phyloP scores from a whole-genome alignment of 2,888 invertebrate genomes.

The Andrena praecox region DNA sequence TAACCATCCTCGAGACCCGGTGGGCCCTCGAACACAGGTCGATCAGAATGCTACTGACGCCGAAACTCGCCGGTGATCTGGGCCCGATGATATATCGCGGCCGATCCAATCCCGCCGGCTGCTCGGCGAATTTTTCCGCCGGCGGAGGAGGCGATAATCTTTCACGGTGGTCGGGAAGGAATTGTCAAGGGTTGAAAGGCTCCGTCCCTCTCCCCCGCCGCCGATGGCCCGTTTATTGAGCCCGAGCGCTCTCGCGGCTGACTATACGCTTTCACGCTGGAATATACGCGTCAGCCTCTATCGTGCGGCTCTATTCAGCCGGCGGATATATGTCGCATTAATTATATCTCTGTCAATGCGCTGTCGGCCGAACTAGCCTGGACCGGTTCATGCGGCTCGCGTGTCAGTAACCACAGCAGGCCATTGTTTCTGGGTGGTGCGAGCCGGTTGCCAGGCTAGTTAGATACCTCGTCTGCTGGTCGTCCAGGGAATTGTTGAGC shows the following conservation, averaged over 20 bases:
- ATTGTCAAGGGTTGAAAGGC: slow-evolving; percentile 62
- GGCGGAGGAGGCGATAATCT: slow-evolving; percentile 42
- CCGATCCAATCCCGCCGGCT: slow-evolving; percentile 27
- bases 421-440: slow-evolving; percentile 67
- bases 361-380: slow-evolving; percentile 65
- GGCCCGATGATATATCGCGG: slow-evolving; percentile 35
- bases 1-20: neutral
- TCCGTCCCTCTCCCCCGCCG: neutral
- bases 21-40: neutral
- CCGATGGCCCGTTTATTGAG: slow-evolving; percentile 64
- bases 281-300: slow-evolving; percentile 67
- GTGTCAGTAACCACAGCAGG: slow-evolving; percentile 79
- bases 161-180: slow-evolving; percentile 46
- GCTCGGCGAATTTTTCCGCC: slow-evolving; percentile 44
- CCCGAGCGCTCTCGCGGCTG: slow-evolving; percentile 38
- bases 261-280: slow-evolving; percentile 65
- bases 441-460: slow-evolving; percentile 61
- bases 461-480: slow-evolving; percentile 67
- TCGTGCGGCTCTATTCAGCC: slow-evolving; percentile 70
- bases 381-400: slow-evolving; percentile 65
- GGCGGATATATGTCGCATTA: slow-evolving; percentile 77
- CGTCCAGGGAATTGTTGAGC: slow-evolving; percentile 78
- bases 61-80: slow-evolving; percentile 22
- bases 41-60: neutral
- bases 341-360: slow-evolving; percentile 78